A percentile compares a stretch with the other conserved stretches of the same genome.
These are phyloP conservation scores for Heloderma charlesbogerti DNA, from an alignment of 2,113 vertebrate genomes.

Conservation along the genomic window DNA sequence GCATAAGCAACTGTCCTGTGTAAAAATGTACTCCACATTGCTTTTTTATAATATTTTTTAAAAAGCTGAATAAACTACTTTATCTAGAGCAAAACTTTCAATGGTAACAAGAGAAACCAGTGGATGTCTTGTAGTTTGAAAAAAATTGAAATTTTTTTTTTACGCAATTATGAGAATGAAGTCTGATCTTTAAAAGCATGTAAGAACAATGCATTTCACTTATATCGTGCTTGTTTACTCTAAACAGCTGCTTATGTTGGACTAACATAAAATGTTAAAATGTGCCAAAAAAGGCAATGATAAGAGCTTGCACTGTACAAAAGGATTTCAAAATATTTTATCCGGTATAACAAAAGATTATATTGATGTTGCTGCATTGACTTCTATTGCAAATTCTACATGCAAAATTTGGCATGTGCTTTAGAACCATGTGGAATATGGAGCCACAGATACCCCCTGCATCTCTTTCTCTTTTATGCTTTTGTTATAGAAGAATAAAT, in stretches of 20 bases:
- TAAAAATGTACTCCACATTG: not conserved
- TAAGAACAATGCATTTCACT: conserved; percentile 7
- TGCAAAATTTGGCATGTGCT: not conserved
- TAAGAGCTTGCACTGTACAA: not conserved
- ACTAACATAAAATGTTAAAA: not conserved
- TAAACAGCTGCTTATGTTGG: not conserved
- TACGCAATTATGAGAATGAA: not conserved
- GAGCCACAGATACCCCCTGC: not conserved
- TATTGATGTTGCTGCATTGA: not conserved
- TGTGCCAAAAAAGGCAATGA: not conserved
- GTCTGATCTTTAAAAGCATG: not conserved
- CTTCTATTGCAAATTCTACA: not conserved
- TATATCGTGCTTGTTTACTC: not conserved
- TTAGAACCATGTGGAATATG: not conserved
- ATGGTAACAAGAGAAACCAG: not conserved
- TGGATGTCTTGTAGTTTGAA: not conserved
- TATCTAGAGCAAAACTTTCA: not conserved
- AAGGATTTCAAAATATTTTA: not conserved
- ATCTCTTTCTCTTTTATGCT: not conserved
- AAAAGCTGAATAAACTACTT: not conserved
- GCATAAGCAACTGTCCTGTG: not conserved
- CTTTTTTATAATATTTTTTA: not conserved
- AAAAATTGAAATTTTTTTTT: not conserved
- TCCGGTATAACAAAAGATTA: not conserved
- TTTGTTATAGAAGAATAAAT: conserved; percentile 5